phyloP scores from a whole-genome alignment of 2,888 invertebrate species.

The Tiliacea citrago region DNA sequence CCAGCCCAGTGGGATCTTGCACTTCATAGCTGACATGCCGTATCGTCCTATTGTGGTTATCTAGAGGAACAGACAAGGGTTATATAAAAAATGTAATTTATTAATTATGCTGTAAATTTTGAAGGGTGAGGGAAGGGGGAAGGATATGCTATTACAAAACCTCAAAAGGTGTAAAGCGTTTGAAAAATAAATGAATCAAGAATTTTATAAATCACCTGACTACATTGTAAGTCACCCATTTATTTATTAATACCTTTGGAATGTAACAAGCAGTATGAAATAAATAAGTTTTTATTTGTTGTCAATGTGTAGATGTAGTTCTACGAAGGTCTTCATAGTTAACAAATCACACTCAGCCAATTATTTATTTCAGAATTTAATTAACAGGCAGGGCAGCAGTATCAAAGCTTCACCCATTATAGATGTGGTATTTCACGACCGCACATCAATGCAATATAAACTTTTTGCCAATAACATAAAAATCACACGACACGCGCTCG shows the following conservation, averaged over 20 bases:
- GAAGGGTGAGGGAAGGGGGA: background rate
- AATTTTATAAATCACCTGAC: background rate
- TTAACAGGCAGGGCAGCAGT: no score
- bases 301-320: no score
- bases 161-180: background rate
- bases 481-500: background rate
- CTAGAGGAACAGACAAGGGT: conserved; percentile 81
- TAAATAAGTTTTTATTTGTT: no score
- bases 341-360: no score
- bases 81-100: background rate
- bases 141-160: background rate
- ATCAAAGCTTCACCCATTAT: no score
- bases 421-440: no score
- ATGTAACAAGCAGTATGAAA: background rate
- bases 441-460: no score
- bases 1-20: conserved; percentile 97
- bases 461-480: background rate
- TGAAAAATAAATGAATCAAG: background rate
- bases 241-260: background rate
- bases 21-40: conserved; percentile 97
- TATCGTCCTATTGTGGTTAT: conserved; percentile 97
- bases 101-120: background rate
- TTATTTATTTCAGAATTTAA: no score
- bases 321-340: no score
- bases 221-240: background rate